phyloP scores from a whole-genome alignment of 2,113 vertebrate species.

The Albula goreensis region DNA sequence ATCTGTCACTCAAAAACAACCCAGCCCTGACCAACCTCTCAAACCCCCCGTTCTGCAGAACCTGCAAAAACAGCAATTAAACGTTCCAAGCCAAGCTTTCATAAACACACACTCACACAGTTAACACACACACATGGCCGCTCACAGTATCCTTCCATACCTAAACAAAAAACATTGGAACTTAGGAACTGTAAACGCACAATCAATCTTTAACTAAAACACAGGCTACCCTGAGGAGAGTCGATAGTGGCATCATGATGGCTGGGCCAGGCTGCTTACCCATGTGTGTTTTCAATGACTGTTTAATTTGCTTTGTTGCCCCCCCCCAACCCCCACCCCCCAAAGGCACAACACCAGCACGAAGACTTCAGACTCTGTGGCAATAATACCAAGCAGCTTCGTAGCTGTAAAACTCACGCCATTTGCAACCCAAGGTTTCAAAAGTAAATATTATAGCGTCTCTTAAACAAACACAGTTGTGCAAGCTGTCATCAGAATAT shows the following conservation, averaged over 20 bases:
- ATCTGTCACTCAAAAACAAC: not conserved
- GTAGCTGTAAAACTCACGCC: no score
- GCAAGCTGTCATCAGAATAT: not conserved
- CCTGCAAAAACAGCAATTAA: not conserved
- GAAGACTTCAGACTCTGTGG: no score
- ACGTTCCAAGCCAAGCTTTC: constrained; percentile 1
- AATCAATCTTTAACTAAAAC: not conserved
- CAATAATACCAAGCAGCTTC: no score
- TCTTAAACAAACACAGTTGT: no score
- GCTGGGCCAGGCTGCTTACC: not conserved
- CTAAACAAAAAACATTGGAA: not conserved
- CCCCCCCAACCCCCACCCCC: no score
- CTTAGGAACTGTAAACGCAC: not conserved
- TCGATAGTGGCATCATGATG: not conserved
- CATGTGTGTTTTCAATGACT: not conserved
- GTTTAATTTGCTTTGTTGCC: no score
- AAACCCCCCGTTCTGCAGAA: not conserved
- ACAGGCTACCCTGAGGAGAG: not conserved
- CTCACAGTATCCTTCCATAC: not conserved
- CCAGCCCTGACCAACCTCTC: not conserved
- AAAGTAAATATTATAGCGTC: no score
- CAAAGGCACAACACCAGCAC: no score
- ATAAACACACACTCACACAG: constrained; percentile 1
- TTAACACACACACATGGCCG: not conserved
- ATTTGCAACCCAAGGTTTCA: no score